Evolutionary conservation across 2,797 vertebrate species (phyloP).

Genomic region (Centropyge bicolor): DNA sequence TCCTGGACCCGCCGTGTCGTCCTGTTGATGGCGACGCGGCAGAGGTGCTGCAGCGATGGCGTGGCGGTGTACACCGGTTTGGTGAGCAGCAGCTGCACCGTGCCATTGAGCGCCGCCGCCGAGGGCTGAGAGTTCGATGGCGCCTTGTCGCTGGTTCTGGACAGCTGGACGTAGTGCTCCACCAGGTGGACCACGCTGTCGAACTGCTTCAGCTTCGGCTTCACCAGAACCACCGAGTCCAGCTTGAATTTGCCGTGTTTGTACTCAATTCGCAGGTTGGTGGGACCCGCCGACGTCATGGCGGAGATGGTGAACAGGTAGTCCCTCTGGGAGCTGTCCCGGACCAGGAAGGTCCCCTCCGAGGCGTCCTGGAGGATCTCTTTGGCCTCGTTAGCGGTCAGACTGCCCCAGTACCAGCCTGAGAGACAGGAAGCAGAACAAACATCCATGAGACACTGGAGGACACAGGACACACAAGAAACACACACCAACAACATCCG

Average conservation of each 20-base stretch:
- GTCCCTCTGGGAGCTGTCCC: conserved; percentile 95
- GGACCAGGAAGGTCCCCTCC: conserved; percentile 95
- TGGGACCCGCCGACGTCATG: conserved; percentile 95
- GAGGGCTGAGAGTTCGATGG: conserved; percentile 55
- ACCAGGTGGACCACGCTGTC: conserved; percentile 96
- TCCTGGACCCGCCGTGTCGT: conserved; percentile 88
- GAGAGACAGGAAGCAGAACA: not conserved
- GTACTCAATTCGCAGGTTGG: conserved; percentile 95
- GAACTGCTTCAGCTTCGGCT: conserved; percentile 94
- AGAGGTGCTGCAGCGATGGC: conserved; percentile 92
- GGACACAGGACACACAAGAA: not conserved
- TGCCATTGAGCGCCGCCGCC: conserved; percentile 87
- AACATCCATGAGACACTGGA: too few relatives aligned
- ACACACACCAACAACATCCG: not conserved
- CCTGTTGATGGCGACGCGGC: conserved; percentile 93
- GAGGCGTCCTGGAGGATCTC: conserved; percentile 92
- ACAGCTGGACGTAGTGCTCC: conserved; percentile 94
- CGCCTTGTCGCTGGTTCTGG: conserved; percentile 83
- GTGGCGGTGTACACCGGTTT: conserved; percentile 89
- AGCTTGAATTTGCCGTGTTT: conserved; percentile 95
- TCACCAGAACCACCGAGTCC: conserved; percentile 95
- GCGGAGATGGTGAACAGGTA: conserved; percentile 97
- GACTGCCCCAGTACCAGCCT: conserved; percentile 98
- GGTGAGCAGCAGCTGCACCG: conserved; percentile 94
- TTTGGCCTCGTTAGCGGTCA: conserved; percentile 95